Evolutionary conservation across 2,888 invertebrate genomes (phyloP), one percentile per base, ranked within the genome.

Genomic region (Thalpophila matura): DNA sequence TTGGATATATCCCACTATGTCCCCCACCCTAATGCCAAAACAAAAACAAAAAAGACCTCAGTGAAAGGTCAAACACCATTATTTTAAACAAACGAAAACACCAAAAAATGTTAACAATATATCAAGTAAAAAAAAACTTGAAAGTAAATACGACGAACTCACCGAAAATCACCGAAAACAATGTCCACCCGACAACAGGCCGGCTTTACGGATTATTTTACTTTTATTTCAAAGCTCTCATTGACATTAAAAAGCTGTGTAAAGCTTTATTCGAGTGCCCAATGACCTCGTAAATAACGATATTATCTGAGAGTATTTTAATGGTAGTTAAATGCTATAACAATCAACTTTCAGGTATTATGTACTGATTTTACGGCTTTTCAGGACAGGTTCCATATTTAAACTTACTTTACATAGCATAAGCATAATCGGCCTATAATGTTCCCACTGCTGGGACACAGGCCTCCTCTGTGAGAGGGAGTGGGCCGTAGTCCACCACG

Each of bases 231-330:
- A 43, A 56, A 49, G 47, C 66, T 33, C 6, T 24, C 35, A 49
- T 22, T 37, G 57, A 37, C 29, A 43, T 47, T 37, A 31, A 55
- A 33, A 46, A 46, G 40, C 46, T 12, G 7, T 16, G 24, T 24
- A 12, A 35, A 24, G 27, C 33, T 46, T 29, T 38, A 47, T 33
- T 46, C 33, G 10, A 1, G 35, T 10, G 18, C 29, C 14, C 51
- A 31, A 20, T 38, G 50, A 12, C 10, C 61, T 51, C 14, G 7
- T 45, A 31, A 40, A 51, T 49, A 24, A 20, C n/a, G 14, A 50
- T 33, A 47, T 59, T 54, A 43, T 53, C 29, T 27, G 3, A 10
- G 54, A 45, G 14, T 42, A n/a, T 31, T 53, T 64, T 59, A 54
- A 40, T 50, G 27, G 47, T 33, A 38, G 33, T 54, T 55, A 27